Base-by-base conservation (phyloP, 2,888 invertebrate genomes). In the Elmis aenea region DNA sequence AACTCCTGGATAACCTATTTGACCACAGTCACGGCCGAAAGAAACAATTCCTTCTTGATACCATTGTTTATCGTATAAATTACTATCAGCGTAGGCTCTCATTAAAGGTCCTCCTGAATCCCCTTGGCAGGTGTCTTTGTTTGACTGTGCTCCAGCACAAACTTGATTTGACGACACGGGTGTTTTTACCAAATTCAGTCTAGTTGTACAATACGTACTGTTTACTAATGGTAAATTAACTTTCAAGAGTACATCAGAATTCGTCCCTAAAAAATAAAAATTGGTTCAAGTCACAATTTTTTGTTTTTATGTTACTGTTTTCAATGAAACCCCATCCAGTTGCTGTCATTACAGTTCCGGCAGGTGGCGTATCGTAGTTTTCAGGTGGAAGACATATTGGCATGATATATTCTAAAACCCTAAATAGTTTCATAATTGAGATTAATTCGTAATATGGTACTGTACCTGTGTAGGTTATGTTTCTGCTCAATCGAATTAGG, bases 31-130 rank as follows among this genome's bases (percentile, higher is more conserved):
- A n/a, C n/a, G n/a, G n/a, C n/a, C n/a, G n/a, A n/a, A n/a, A n/a
- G n/a, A n/a, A n/a, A n/a, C n/a, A n/a, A n/a, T n/a, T n/a, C n/a
- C n/a, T n/a, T n/a, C n/a, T n/a, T n/a, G n/a, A n/a, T n/a, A n/a
- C n/a, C n/a, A n/a, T n/a, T n/a, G n/a, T n/a, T n/a, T n/a, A n/a
- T n/a, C n/a, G n/a, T n/a, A n/a, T n/a, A n/a, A n/a, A n/a, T n/a
- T n/a, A 1, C 29, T 20, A 3, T 11, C 16, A 4, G 6, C 6
- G 0, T 18, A 3, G 14, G 26, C 12, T 22, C 27, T 70, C 83
- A 85, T 83, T 1, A 85, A 63, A 0, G 85, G 84, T 1, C 84
- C 84, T 0, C 85, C 85, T 1, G 82, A 83, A 48, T 85, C 85
- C 0, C 85, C 85, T n/a, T 69, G 71, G 52, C 85, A 85, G 0